phyloP scores from a whole-genome alignment of 2,113 vertebrate genomes.

The Bungarus multicinctus region DNA sequence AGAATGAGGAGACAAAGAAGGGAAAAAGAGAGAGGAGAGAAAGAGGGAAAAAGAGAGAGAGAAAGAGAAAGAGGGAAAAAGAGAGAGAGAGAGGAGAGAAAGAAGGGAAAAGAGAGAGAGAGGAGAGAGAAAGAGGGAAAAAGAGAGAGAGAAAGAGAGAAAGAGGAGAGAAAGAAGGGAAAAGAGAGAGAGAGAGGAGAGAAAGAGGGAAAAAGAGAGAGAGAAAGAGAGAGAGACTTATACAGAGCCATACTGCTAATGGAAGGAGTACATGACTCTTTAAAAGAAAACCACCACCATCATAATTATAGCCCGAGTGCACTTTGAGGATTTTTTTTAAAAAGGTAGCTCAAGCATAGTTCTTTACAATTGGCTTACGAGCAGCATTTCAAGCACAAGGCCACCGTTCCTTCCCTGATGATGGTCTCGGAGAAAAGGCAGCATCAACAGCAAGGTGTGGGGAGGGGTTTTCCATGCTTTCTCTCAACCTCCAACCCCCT shows the following conservation, averaged over 20 bases:
- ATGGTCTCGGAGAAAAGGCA: not conserved
- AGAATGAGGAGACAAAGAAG: no score
- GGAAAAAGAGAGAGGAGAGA: no score
- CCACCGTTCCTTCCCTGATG: constrained; percentile 2
- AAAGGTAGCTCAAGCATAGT: constrained; percentile 18
- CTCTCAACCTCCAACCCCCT: constrained; percentile 43
- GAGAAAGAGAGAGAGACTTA: not conserved
- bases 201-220: no score
- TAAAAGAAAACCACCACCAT: not conserved
- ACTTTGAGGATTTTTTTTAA: constrained; percentile 15
- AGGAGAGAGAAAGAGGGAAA: not conserved
- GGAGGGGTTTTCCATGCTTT: constrained; percentile 17
- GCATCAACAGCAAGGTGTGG: not conserved
- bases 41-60: no score
- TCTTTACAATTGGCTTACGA: constrained; percentile 33
- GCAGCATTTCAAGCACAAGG: not conserved
- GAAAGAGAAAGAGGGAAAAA: no score
- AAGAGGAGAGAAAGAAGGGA: no score
- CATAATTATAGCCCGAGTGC: not conserved
- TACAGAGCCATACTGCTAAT: constrained; percentile 8
- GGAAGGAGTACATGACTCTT: constrained; percentile 3
- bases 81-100: no score
- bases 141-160: no score
- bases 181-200: no score
- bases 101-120: no score